These are phyloP conservation scores for Apodemia mormo DNA, from an alignment of 2,888 invertebrate species.

Conservation along the genomic window DNA sequence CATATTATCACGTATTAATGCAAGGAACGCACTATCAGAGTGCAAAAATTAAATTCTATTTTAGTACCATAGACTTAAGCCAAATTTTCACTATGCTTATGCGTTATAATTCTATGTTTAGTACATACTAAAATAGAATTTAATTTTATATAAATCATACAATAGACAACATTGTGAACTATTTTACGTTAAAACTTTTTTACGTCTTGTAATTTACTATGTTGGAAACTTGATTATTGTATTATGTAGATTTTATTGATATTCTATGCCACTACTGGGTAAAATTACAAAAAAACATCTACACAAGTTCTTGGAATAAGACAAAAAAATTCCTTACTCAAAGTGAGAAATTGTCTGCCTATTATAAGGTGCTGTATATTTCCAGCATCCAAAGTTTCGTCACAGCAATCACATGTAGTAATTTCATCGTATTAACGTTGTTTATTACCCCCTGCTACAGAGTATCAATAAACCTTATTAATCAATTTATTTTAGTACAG, in stretches of 20 bases:
- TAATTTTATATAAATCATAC: too few species aligned
- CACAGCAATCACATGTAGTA: neutral
- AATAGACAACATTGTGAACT: too few species aligned
- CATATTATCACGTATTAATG: too few species aligned
- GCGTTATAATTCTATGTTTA: too few species aligned
- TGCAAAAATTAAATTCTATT: too few species aligned
- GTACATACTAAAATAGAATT: too few species aligned
- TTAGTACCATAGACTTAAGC: too few species aligned
- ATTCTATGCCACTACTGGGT: neutral
- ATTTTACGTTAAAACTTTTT: neutral
- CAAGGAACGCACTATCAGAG: too few species aligned
- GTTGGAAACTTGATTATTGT: neutral
- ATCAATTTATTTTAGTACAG: slow-evolving; percentile 1
- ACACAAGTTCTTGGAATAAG: too few species aligned
- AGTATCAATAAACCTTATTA: neutral
- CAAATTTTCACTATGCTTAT: too few species aligned
- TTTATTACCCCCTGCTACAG: neutral
- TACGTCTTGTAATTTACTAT: neutral
- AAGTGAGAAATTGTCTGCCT: neutral
- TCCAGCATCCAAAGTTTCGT: neutral
- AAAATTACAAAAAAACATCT: neutral
- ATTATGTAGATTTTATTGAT: neutral
- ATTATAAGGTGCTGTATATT: neutral
- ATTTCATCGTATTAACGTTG: neutral
- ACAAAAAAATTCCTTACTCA: neutral